phyloP scores from a whole-genome alignment of 2,888 invertebrate genomes.

The Ashinkailepas kermadecensis region DNA sequence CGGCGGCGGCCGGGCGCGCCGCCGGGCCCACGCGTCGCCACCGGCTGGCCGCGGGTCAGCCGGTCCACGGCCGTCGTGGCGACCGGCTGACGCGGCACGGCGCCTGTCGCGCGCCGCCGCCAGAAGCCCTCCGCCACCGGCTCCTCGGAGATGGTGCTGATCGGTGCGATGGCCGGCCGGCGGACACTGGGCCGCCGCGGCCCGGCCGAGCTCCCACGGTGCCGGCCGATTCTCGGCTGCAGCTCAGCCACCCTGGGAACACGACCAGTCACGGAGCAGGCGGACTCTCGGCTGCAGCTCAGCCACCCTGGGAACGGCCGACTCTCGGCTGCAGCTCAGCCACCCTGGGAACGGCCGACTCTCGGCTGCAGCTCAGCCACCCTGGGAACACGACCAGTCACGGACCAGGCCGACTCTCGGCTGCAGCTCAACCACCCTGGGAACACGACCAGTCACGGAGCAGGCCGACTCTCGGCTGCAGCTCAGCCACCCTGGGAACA shows the following conservation, averaged over 20 bases:
- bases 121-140: slow-evolving; percentile 1
- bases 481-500: not conserved
- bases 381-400: no score
- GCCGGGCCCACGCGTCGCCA: not conserved
- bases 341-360: no score
- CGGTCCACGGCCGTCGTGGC: not conserved
- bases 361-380: no score
- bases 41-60: slow-evolving; percentile 16
- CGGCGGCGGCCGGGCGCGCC: not conserved
- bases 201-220: not conserved
- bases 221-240: no score
- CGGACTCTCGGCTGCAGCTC: no score
- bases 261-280: no score
- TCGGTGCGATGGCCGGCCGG: not conserved
- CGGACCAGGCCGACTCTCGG: no score
- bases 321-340: no score
- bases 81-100: not conserved
- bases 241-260: no score
- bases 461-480: not conserved
- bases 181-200: not conserved
- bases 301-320: no score
- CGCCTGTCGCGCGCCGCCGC: not conserved
- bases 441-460: no score
- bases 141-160: slow-evolving; percentile 2
- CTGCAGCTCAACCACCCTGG: no score